Base-by-base conservation (phyloP, 2,797 vertebrate genomes). In the Bradypus variegatus region DNA sequence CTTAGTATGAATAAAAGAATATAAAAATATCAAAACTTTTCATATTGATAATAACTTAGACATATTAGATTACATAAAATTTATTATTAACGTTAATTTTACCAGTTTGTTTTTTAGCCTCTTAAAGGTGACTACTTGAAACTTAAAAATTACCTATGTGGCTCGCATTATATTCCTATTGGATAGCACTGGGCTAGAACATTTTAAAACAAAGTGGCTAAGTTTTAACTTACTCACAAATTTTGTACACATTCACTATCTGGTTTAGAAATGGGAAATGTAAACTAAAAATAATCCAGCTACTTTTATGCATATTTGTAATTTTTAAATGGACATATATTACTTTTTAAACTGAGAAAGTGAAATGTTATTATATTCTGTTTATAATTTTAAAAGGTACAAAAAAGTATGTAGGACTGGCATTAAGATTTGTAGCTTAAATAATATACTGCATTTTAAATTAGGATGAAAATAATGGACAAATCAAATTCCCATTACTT, bases 271-370 rank as follows among this genome's bases (percentile, higher is more conserved):
- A 91, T 62, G 75, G 79, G 58, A 67, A 78, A 13, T 89, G 6
- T 58, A 76, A 93, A 82, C 31, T 69, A 76, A 19, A 62, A 89
- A 80, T 77, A 84, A 72, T 76, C 82, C 6, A 70, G 72, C 55
- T 91, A 85, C 55, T 93, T 76, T 58, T 62, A 69, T 72, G 7
- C 64, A 93, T 81, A n/a, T 36, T 70, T 92, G 19, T 64, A 72
- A 29, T 69, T 91, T 76, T 86, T 53, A 67, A 92, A 78, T 82
- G n/a, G 89, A 86, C 23, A 83, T n/a, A 55, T 15, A 89, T 77
- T 80, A 75, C 60, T 65, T 91, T 94, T 94, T 81, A 72, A 93
- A 88, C 15, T 50, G 78, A 91, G 78, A 89, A 86, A 83, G 50
- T 58, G 93, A 83, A 53, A 83, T 70, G 21, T 36, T 64, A 27